Base-by-base conservation (phyloP, 2,888 invertebrate species). In the Creontiades dilutus region DNA sequence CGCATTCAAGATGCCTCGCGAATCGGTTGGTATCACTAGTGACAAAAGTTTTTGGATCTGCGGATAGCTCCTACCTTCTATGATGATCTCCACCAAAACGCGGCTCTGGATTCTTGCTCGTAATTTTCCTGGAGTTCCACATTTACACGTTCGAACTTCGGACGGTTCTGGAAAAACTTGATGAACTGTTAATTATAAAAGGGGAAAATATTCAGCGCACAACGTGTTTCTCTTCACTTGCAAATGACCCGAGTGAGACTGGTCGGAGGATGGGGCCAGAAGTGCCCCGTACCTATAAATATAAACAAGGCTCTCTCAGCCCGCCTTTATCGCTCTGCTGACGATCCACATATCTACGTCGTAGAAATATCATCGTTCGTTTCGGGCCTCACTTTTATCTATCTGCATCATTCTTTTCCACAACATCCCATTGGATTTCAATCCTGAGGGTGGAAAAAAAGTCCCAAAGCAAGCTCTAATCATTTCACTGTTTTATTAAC, bases 201-300 rank as follows among this genome's bases (percentile, higher is more conserved):
- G 23, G 23, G 68, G 68, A 68, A 4, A 19, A 80, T 80, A 80
- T 47, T 47, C 78, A 19, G 78, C 46, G 19, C 37, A 76, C 78
- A 47, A 37, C 78, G 78, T 47, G 78, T 47, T 55, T 46, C 55
- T 61, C 85, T 85, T 85, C 85, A 85, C 85, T 61, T 57, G 85
- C 57, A 85, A 85, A 85, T 85, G 85, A 85, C 85, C 85, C 85
- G 85, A 85, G 61, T 47, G 55, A 85, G 85, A 85, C 85, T 85
- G 85, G 52, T 52, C 82, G 48, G 19, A 0, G 48, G 61, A 37
- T 16, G 55, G 12, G 85, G 85, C 85, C 52, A 52, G 81, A 46
- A 46, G 48, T 81, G 46, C 84, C 57, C 82, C 84, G 55, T 57
- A 57, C 85, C 85, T 85, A 85, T 85, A 85, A 85, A 85, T 85